Percentiles rank a stretch among this genome's conserved stretches.
These are phyloP conservation scores for Saccopteryx leptura DNA, from an alignment of 2,113 vertebrate species.

Conservation along the genomic window DNA sequence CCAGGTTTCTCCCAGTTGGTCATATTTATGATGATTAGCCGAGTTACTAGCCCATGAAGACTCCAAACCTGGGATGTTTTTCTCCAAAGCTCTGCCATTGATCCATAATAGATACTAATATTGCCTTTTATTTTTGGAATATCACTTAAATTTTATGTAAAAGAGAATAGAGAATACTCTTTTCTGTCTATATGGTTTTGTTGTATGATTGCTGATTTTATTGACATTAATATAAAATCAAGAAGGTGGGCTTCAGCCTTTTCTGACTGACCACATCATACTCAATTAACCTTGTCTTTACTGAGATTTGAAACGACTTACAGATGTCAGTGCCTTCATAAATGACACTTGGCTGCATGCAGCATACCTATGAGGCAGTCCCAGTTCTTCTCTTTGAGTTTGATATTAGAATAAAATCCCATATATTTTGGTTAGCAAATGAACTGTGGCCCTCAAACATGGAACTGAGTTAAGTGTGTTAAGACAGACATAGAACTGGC, in stretches of 20 bases:
- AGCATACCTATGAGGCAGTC: not conserved
- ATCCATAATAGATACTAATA: not conserved
- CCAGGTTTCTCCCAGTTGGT: not conserved
- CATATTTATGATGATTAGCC: not conserved
- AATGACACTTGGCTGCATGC: not conserved
- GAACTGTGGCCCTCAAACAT: slow-evolving; percentile 1
- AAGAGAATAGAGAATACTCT: not conserved
- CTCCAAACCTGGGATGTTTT: not conserved
- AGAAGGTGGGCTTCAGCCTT: not conserved
- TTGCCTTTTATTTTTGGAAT: slow-evolving; percentile 48
- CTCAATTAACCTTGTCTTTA: not conserved
- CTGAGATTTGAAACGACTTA: not conserved
- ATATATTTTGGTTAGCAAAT: slow-evolving; percentile 16
- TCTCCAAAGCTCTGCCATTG: not conserved
- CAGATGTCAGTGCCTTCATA: not conserved
- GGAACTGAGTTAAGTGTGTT: slow-evolving; percentile 39
- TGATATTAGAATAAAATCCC: slow-evolving; percentile 24
- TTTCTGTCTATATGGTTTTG: not conserved
- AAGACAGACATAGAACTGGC: slow-evolving; percentile 36
- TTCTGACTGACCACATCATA: not conserved
- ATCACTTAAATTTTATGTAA: slow-evolving; percentile 5
- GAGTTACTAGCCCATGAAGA: not conserved
- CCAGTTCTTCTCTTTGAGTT: not conserved
- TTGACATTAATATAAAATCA: slow-evolving; percentile 4
- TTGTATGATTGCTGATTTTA: slow-evolving; percentile 38